phyloP scores from a whole-genome alignment of 2,797 vertebrate genomes.

The Hafferia zeledoni region DNA sequence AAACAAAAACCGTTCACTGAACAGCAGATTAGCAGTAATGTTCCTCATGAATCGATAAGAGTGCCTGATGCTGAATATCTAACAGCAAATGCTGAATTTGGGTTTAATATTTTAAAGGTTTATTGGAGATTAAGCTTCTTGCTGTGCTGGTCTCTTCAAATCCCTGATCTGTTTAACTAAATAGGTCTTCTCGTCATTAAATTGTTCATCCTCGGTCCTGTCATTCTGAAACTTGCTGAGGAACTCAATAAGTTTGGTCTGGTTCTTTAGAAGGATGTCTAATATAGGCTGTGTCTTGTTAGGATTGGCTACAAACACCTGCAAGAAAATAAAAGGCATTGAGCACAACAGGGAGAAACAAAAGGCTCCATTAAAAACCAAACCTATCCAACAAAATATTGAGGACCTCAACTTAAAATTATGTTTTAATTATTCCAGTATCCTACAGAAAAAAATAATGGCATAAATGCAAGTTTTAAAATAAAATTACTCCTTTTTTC shows the following conservation, averaged over 20 bases:
- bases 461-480: not conserved
- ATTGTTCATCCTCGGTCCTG: constrained; percentile 96
- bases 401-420: not conserved
- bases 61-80: constrained; percentile 83
- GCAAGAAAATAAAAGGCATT: constrained; percentile 18
- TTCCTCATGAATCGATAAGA: constrained; percentile 83
- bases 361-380: not conserved
- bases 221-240: constrained; percentile 98
- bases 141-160: constrained; percentile 94
- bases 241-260: constrained; percentile 96
- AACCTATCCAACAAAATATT: not conserved
- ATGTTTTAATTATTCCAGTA: not conserved
- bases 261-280: constrained; percentile 97
- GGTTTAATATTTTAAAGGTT: constrained; percentile 77
- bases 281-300: constrained; percentile 97
- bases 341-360: not conserved
- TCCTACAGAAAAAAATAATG: not conserved
- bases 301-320: constrained; percentile 98
- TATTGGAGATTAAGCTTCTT: constrained; percentile 88
- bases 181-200: constrained; percentile 98
- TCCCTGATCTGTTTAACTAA: constrained; percentile 99
- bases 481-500: not conserved
- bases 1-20: constrained; percentile 85
- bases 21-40: constrained; percentile 88
- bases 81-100: constrained; percentile 87